These are phyloP conservation scores for Eulemur rufifrons DNA, from an alignment of 2,113 vertebrate genomes.

Conservation along the genomic window DNA sequence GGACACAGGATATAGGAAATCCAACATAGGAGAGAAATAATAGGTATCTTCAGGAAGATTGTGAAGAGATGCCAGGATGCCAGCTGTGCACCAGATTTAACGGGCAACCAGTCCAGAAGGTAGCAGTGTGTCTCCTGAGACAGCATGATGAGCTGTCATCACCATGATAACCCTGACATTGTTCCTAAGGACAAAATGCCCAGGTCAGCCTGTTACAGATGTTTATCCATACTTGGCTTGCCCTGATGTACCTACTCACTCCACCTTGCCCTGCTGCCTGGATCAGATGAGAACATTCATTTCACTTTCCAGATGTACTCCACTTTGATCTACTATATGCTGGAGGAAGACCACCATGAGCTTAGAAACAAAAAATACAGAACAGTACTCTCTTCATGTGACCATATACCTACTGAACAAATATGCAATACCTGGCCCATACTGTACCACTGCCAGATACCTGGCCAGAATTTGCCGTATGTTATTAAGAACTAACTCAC, in stretches of 20 bases:
- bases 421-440: not conserved
- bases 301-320: not conserved
- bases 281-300: not conserved
- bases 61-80: not conserved
- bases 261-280: not conserved
- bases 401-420: not conserved
- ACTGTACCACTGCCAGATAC: not conserved
- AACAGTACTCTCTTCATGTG: not conserved
- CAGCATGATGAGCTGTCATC: not conserved
- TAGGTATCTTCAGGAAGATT: not conserved
- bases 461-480: not conserved
- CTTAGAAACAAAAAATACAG: not conserved
- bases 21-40: not conserved
- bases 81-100: not conserved
- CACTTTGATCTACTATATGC: not conserved
- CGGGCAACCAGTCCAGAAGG: not conserved
- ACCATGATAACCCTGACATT: not conserved
- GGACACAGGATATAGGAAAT: not conserved
- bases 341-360: not conserved
- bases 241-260: not conserved
- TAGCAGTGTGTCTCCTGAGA: not conserved
- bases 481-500: not conserved
- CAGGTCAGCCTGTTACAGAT: not conserved
- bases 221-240: not conserved
- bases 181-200: not conserved